Evolutionary conservation across 35 echinoderm and acorn worm species (phyloP).

Genomic region (Heliocidaris erythrogramma): DNA sequence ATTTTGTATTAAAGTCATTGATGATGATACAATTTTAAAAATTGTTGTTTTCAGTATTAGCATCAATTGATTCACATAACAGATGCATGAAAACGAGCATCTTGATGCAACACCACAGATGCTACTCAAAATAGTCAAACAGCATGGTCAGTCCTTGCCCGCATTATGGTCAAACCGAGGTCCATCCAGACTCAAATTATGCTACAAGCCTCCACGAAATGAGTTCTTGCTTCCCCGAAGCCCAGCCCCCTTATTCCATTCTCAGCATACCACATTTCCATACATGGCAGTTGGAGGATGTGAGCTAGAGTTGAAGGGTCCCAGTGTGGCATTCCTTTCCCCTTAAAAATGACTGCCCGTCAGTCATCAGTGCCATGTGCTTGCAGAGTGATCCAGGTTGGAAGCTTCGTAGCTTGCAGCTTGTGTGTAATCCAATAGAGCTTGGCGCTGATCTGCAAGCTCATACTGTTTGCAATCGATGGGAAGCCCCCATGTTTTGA

Average conservation of each 20-base stretch:
- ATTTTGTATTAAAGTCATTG: no score
- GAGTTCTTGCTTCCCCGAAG: not conserved
- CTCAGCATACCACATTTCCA: conserved; percentile 20
- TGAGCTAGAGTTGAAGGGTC: conserved; percentile 27
- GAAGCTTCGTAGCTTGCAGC: not conserved
- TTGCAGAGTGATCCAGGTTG: conserved; percentile 19
- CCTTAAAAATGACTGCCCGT: not conserved
- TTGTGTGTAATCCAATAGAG: not conserved
- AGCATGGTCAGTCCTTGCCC: no score
- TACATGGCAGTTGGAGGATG: conserved; percentile 11
- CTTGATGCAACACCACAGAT: no score
- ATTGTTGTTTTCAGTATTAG: no score
- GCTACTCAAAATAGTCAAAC: no score
- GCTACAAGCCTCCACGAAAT: not conserved
- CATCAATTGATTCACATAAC: no score
- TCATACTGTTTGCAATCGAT: no score
- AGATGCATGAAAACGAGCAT: no score
- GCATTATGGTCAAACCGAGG: no score
- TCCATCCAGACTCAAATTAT: no score
- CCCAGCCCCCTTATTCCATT: conserved; percentile 23
- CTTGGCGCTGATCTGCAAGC: not conserved
- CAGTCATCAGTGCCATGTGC: not conserved
- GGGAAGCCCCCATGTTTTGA: no score
- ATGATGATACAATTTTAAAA: no score
- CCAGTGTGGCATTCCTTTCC: not conserved